Conservation (phyloP, 2,113 vertebrate genomes). For the Gymnocephalus cernua region DNA sequence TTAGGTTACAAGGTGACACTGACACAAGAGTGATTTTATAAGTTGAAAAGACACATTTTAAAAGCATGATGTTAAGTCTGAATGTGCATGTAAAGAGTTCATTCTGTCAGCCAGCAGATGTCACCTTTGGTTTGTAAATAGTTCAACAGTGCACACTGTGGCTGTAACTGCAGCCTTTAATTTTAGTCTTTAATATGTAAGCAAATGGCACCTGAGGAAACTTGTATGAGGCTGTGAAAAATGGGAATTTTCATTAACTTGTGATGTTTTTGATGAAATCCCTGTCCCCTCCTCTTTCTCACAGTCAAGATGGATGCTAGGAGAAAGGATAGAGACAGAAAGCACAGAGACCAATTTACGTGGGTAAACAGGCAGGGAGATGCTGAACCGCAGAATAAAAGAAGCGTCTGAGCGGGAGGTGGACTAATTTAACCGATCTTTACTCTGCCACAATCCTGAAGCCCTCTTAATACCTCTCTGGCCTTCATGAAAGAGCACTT, state of each 20-base stretch:
- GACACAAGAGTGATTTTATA: too few relatives aligned
- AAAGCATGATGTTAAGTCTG: background rate
- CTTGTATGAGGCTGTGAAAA: slow-evolving; percentile 10
- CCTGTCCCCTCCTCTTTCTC: slow-evolving; percentile 37
- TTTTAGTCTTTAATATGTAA: background rate
- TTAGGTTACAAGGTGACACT: too few relatives aligned
- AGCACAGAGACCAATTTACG: slow-evolving; percentile 65
- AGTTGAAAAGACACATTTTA: background rate
- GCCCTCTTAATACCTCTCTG: slow-evolving; percentile 69
- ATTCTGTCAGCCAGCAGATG: slow-evolving; percentile 70
- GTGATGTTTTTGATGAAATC: slow-evolving; percentile 36
- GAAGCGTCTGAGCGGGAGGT: slow-evolving; percentile 65
- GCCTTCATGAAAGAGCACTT: slow-evolving; percentile 79
- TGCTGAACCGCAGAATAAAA: slow-evolving; percentile 62
- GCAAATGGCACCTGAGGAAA: slow-evolving; percentile 2
- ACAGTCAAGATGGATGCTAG: slow-evolving; percentile 44
- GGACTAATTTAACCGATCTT: slow-evolving; percentile 79
- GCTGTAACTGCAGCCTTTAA: background rate
- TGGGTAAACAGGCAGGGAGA: slow-evolving; percentile 69
- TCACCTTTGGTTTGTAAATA: slow-evolving; percentile 52
- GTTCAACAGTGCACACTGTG: background rate
- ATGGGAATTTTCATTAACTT: background rate
- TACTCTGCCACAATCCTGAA: slow-evolving; percentile 65
- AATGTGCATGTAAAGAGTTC: slow-evolving; percentile 11
- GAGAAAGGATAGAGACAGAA: slow-evolving; percentile 35